Base-by-base conservation (phyloP, 2,888 invertebrate genomes). In the Gerris lacustris region DNA sequence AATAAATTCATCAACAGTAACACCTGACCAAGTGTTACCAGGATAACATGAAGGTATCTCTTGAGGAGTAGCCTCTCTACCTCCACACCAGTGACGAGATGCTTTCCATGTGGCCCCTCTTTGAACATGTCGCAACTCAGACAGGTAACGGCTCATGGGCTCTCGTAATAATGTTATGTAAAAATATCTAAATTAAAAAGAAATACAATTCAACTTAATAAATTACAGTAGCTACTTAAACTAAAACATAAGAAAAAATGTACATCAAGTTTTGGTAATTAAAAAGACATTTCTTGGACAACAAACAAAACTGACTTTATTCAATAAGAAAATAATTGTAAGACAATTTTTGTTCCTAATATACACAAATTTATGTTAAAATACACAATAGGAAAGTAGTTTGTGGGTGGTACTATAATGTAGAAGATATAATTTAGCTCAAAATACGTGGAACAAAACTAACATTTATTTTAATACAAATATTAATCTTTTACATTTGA, bases 101-200 rank as follows among this genome's bases (percentile, higher is more conserved):
- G 91, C 92, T 80, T 92, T 92, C 97, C 97, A 97, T 63, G 96
- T 96, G 72, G 96, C 96, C 55, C 97, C 96, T 45, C 98, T 86
- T 79, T 94, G 92, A 67, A 98, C 97, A 82, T 99, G 99, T 66
- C 94, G 87, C 82, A 93, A 99, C 82, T 99, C 99, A 72, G 96
- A 96, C 78, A 99, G 84, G 82, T 95, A 99, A 77, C 94, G 87
- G 70, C 91, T 86, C 64, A 97, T 89, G 0, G 99, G 99, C 79
- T 98, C 94, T 73, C 99, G 86, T 68, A 99, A 84, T 74, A 99
- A 86, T 6, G 97, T 96, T 76, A 98, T 94, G 83, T 96, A 98
- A 83, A 96, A 96, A 82, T 96, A 98, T 77, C 97, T 86, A 80
- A 77, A 17, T 9, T 1, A 17, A 17, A 31, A 31, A 31, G 2